Base-by-base conservation (phyloP, 2,113 vertebrate genomes). In the Pteruthius melanotis region DNA sequence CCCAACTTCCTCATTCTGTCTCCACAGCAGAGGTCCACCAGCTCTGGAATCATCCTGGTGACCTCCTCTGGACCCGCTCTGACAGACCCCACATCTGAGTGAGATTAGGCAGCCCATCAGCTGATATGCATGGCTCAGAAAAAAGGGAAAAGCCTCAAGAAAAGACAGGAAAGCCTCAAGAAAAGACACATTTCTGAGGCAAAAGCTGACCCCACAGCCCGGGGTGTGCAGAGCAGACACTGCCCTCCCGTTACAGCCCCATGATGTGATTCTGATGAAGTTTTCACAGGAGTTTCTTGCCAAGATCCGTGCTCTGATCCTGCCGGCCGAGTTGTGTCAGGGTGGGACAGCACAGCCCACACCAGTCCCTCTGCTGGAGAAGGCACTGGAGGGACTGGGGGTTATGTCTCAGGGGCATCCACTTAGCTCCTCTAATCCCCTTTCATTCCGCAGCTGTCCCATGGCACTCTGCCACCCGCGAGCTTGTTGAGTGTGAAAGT, bases 381-480 rank as follows among this genome's bases (percentile, higher is more conserved):
- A 39, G 44, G 66, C 19, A 24, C 53, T 30, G 26, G 2, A 44
- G 50, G 40, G 60, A 39, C 76, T 0, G 1, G 40, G 54, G 42
- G 14, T 89, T 60, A 31, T 4, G 49, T 64, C 68, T 82, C 79
- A 49, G 84, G 85, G 76, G 76, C 40, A 87, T 78, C 52, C 89
- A 77, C 71, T 92, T 37, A 78, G 79, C 49, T 70, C 56, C 1
- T 4, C 44, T 89, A 92, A 94, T 69, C 69, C 85, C 40, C 76
- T 92, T 69, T 33, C 54, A 20, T 70, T 90, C 68, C 91, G 56
- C 93, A 96, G 94, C 92, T 95, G 93, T 92, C 83, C 80, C 33
- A 0, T 92, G 92, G 93, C 93, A 89, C 31, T 83, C 47, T 87
- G 90, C 88, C 90, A 93, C 82, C 64, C 31, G 0, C 14, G 72